phyloP scores from a whole-genome alignment of 2,797 vertebrate species.

The Pampus argenteus region DNA sequence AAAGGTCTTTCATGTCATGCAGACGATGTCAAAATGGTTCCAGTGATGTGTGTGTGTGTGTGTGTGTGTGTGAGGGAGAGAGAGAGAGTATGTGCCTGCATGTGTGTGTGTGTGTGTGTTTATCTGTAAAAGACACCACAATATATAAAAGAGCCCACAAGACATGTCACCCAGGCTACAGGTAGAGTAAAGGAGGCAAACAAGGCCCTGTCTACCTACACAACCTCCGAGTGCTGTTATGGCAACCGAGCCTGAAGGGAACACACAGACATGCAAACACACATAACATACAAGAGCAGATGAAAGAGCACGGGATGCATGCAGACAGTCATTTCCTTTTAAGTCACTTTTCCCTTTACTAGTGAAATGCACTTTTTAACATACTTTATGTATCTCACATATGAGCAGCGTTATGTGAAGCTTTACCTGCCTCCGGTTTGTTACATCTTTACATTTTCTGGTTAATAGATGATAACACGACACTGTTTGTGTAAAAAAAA shows the following conservation, averaged over 20 bases:
- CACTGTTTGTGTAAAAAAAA: not conserved
- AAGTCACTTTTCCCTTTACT: not conserved
- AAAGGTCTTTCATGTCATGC: conserved; percentile 60
- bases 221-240: conserved; percentile 37
- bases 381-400: not conserved
- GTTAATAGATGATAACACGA: not conserved
- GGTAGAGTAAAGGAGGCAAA: conserved; percentile 39
- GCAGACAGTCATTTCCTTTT: not conserved
- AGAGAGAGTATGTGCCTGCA: too few species aligned
- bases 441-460: too few species aligned
- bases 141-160: conserved; percentile 8
- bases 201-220: conserved; percentile 7
- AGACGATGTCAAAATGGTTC: conserved; percentile 30
- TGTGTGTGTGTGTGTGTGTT: conserved; percentile 9
- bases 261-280: conserved; percentile 17
- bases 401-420: too few species aligned
- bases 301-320: not conserved
- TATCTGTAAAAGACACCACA: conserved; percentile 7
- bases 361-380: not conserved
- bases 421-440: not conserved
- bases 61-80: conserved; percentile 29
- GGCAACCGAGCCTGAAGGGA: conserved; percentile 35
- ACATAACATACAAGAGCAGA: not conserved
- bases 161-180: conserved; percentile 42
- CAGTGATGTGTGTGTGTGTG: conserved; percentile 18